phyloP scores from a whole-genome alignment of 1,140 invertebrate species.

The Augochlora pura region DNA sequence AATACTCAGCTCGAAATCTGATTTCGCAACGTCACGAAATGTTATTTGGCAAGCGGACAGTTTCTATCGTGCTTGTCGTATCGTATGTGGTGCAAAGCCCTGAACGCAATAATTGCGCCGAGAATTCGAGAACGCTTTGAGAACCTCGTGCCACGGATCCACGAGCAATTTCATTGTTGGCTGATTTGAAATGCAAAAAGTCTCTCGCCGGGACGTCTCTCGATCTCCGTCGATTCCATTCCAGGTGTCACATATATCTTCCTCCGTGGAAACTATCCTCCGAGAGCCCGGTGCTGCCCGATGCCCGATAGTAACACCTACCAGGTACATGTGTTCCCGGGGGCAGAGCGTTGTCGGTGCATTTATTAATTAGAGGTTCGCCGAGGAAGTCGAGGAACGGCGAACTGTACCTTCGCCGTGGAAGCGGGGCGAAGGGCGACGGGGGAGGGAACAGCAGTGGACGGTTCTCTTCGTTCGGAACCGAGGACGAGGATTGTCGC shows the following conservation, averaged over 20 bases:
- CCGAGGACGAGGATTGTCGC: conserved; percentile 36
- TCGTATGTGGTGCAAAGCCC: too few relatives aligned
- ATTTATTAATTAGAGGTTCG: conserved; percentile 75
- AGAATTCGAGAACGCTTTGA: too few relatives aligned
- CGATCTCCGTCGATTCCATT: conserved; percentile 5
- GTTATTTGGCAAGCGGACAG: too few relatives aligned
- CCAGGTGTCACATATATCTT: conserved; percentile 44
- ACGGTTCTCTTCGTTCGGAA: conserved; percentile 10
- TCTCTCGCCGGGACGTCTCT: conserved; percentile 1
- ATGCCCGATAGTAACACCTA: conserved; percentile 58
- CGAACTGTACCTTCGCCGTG: not conserved
- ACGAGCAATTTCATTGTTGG: too few relatives aligned
- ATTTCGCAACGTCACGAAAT: too few relatives aligned
- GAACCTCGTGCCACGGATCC: too few relatives aligned
- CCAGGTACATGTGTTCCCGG: conserved; percentile 41
- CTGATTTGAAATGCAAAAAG: conserved; percentile 6
- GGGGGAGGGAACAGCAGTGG: conserved; percentile 18
- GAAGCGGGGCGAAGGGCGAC: too few relatives aligned
- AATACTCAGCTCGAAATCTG: too few relatives aligned
- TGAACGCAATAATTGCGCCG: too few relatives aligned
- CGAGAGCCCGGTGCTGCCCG: conserved; percentile 1
- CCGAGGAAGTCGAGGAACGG: conserved; percentile 34
- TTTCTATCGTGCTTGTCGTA: too few relatives aligned
- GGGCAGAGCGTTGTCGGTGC: conserved; percentile 66
- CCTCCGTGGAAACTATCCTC: conserved; percentile 40